A percentile compares a stretch with the other conserved stretches of the same genome.
Conservation (phyloP, 2,113 vertebrate species). For the Sigmodon hispidus region DNA sequence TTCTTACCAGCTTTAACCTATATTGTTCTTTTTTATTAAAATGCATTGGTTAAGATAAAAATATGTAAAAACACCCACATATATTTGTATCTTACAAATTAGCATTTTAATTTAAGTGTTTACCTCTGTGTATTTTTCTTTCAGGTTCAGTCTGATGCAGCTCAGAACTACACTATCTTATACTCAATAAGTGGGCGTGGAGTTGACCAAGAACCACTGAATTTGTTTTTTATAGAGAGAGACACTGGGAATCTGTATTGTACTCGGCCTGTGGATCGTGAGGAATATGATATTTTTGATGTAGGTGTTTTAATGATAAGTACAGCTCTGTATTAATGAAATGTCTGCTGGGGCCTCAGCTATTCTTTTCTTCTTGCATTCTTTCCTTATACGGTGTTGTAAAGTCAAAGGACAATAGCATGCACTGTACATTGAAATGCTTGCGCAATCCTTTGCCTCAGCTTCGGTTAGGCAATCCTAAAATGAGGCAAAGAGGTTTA, state of each 20-base stretch:
- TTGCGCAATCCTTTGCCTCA: constrained; percentile 8
- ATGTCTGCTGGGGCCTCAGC: background rate
- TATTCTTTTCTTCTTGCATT: background rate
- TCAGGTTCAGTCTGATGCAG: constrained; percentile 91
- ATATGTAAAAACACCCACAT: background rate
- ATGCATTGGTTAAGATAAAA: background rate
- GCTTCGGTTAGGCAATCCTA: background rate
- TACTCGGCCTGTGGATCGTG: constrained; percentile 88
- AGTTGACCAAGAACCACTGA: constrained; percentile 83
- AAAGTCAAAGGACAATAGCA: background rate
- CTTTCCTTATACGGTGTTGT: background rate
- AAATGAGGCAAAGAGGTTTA: constrained; percentile 22
- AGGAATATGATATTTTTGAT: constrained; percentile 85
- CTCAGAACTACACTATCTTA: constrained; percentile 76
- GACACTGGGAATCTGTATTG: constrained; percentile 87
- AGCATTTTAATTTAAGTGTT: background rate
- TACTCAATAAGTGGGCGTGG: constrained; percentile 91
- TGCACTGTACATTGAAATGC: background rate
- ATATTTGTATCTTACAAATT: background rate
- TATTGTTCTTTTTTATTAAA: constrained; percentile 10
- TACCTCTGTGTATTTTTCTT: background rate
- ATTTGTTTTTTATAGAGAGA: constrained; percentile 86
- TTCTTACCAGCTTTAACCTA: background rate
- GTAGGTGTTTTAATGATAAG: constrained; percentile 83
- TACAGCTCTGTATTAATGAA: constrained; percentile 24